A percentile compares a stretch with the other conserved stretches of the same genome.
Conservation (phyloP, 2,888 invertebrate genomes). For the Habroteleia sp. region DNA sequence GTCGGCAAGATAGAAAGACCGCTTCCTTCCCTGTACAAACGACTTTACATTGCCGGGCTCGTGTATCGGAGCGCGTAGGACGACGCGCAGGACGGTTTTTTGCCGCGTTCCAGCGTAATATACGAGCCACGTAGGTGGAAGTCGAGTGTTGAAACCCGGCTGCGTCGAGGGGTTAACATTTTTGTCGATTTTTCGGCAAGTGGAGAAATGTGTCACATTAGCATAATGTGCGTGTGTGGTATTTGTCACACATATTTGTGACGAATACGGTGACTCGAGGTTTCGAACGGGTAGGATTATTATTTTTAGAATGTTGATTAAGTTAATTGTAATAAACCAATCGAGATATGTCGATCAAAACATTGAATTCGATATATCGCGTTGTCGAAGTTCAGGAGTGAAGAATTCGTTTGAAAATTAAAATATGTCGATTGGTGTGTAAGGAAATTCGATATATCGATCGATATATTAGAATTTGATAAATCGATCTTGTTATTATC, state of each 20-base stretch:
- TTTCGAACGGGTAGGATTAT: no score
- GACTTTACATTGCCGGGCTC: constrained; percentile 67
- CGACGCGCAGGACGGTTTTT: constrained; percentile 61
- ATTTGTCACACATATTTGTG: neutral
- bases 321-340: no score
- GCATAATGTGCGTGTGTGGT: neutral
- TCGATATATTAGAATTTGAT: no score
- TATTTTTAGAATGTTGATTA: no score
- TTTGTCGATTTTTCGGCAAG: constrained; percentile 4
- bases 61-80: constrained; percentile 67
- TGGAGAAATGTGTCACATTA: neutral
- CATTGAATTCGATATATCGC: no score
- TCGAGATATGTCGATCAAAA: no score
- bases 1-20: constrained; percentile 56
- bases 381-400: no score
- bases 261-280: no score
- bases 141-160: constrained; percentile 23
- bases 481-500: no score
- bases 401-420: no score
- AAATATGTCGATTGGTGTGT: no score
- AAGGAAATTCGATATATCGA: no score
- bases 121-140: constrained; percentile 42
- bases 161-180: neutral
- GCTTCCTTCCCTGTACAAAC: constrained; percentile 67
- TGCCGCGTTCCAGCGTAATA: constrained; percentile 38